A percentile compares a stretch with the other conserved stretches of the same genome.
Conservation (phyloP, 2,797 vertebrate genomes). For the Malacoraja senta region DNA sequence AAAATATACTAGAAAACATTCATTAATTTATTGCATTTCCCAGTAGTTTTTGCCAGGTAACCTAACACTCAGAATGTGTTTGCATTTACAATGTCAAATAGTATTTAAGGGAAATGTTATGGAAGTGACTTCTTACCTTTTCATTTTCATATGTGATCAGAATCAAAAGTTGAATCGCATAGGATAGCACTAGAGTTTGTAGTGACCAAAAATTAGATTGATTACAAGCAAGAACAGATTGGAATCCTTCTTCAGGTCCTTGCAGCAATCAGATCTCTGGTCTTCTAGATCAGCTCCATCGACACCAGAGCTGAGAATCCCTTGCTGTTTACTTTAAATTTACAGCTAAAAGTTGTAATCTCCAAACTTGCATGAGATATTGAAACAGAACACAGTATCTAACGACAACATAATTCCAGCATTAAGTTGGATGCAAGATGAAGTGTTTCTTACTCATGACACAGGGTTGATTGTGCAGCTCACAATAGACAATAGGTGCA, state of each 20-base stretch:
- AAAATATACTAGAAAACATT: not conserved
- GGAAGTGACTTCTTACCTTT: not conserved
- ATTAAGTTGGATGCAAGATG: no score
- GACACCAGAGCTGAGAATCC: not conserved
- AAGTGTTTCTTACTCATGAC: no score
- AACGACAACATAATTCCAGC: no score
- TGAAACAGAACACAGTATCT: not conserved
- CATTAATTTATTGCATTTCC: not conserved
- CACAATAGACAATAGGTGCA: no score
- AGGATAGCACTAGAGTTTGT: not conserved
- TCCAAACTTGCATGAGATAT: not conserved
- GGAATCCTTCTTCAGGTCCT: not conserved
- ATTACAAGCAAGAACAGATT: not conserved
- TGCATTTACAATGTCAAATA: not conserved
- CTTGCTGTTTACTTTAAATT: not conserved
- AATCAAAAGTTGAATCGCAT: not conserved
- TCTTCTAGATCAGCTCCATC: not conserved
- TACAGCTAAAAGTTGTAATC: not conserved
- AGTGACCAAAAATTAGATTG: not conserved
- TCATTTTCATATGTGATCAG: not conserved
- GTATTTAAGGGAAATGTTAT: not conserved
- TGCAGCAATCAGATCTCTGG: not conserved
- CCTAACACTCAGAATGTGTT: not conserved
- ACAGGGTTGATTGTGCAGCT: no score
- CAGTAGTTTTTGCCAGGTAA: not conserved